Evolutionary conservation across 2,888 invertebrate species (phyloP), one percentile per base, ranked within the genome.

Genomic region (Argynnis bischoffii): DNA sequence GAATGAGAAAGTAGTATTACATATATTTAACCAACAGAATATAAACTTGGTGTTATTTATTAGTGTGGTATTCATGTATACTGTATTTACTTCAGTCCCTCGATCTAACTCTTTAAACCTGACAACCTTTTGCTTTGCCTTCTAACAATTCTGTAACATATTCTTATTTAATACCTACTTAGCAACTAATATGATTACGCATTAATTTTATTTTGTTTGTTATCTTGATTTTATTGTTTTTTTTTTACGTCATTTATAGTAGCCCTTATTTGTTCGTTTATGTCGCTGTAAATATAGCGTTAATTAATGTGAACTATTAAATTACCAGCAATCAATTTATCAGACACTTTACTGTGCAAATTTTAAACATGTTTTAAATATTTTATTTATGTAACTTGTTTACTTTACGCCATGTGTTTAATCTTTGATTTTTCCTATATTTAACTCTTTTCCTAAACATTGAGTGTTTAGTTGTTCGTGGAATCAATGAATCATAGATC

Each of bases 61-160:
- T 41, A 41, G 35, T 55, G 35, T 35, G n/a, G 31, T 55, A 35
- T 55, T 41, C 13, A n/a, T 51, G 16, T 51, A 2, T 18, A n/a
- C 35, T 41, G 13, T 16, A 41, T 55, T 16, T 55, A 55, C 35
- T 35, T 69, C 31, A 26, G 4, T 41, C 18, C 54, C 48, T 66
- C 16, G 35, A 56, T 18, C 48, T 48, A 54, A 61, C 31, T 48
- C 15, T 63, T 46, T 51, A 51, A 63, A 46, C 46, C 51, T 61
- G 56, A 55, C 55, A 57, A 26, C 57, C 21, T 55, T 61, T 67
- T 59, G 69, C 69, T 64, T 41, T 64, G 55, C 15, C 18, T n/a
- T 64, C 59, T 64, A 60, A 60, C 69, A 41, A 63, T 59, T 55
- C 55, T 15, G 21, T 46, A 15, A 41, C 8, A 8, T 41, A 41